Base-by-base conservation (phyloP, 2,797 vertebrate genomes). In the Sebastiscus tertius region DNA sequence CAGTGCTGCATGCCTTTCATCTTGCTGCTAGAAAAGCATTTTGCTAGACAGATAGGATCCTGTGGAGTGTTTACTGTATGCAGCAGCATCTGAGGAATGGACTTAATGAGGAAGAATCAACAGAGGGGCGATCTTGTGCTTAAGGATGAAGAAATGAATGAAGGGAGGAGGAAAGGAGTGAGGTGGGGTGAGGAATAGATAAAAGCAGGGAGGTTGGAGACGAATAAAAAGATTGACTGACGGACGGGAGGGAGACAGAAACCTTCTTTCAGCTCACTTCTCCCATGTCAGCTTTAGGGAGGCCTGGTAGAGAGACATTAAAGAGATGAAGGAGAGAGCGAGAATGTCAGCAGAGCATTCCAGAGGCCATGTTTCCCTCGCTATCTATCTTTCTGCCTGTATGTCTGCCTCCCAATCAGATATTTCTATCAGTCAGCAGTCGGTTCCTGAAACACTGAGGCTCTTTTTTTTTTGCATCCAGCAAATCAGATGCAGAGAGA, bases 381-480 rank as follows among this genome's bases (percentile, higher is more conserved):
- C 34, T 81, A 81, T 89, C 75, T 86, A 7, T 76, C 70, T 82
- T 46, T 79, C 81, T 81, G 66, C 70, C 87, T 71, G 75, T 63
- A 77, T 61, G 58, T 80, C 74, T 79, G 79, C 68, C 69, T 86
- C 88, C 54, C 46, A 58, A 90, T 90, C 86, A 88, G 88, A 92
- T 88, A 85, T 91, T 90, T 82, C 79, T 71, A 85, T 92, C 89
- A 86, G 85, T 89, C 87, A 88, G 87, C 83, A 66, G 67, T 24
- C 64, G 67, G 54, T 31, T 82, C 73, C 70, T 74, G 76, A 90
- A 89, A 92, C 79, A 83, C 75, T 54, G 56, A 83, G 77, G 72
- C 65, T 82, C 33, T 73, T 63, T 87, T 24, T 24, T 26, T 39
- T 87, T 75, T 16, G 49, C 72, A 87, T 70, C 58, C 59, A 34